Percentiles rank a stretch among this genome's conserved stretches.
Conservation (phyloP, 2,113 vertebrate species). For the Gymnogyps californianus region DNA sequence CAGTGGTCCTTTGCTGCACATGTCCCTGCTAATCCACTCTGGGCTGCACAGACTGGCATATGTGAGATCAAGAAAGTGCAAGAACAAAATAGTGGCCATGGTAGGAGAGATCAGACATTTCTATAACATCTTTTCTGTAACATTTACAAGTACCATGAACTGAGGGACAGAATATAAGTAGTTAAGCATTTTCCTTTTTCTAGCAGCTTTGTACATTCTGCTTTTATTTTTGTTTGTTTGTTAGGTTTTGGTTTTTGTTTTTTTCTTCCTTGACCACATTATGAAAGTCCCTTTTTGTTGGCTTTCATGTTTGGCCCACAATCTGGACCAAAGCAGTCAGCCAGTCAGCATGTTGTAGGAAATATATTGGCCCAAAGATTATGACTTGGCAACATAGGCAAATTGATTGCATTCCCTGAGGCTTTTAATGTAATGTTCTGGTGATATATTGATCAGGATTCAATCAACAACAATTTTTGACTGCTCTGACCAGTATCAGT, state of each 20-base stretch:
- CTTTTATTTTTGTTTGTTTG: background rate
- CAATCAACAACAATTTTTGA: background rate
- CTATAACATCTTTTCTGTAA: background rate
- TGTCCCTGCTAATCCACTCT: background rate
- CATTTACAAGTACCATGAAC: background rate
- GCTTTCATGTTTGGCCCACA: background rate
- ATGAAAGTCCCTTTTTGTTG: background rate
- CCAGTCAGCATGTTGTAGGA: background rate
- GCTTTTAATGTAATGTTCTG: background rate
- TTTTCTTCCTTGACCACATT: background rate
- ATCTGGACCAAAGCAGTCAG: background rate
- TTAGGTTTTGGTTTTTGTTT: fast-evolving
- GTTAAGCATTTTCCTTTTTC: background rate
- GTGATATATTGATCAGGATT: background rate
- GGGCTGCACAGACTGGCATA: background rate
- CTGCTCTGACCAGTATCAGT: background rate
- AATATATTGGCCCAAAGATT: background rate
- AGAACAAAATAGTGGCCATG: background rate
- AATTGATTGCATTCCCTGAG: background rate
- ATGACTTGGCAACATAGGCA: background rate
- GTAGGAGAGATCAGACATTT: background rate
- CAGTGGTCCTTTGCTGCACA: background rate
- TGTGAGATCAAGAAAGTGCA: background rate
- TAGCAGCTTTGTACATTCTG: background rate
- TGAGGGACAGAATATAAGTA: background rate